Evolutionary conservation across 2,113 vertebrate species (phyloP), one percentile per base, ranked within the genome.

Genomic region (Petrocephalus zakoni): DNA sequence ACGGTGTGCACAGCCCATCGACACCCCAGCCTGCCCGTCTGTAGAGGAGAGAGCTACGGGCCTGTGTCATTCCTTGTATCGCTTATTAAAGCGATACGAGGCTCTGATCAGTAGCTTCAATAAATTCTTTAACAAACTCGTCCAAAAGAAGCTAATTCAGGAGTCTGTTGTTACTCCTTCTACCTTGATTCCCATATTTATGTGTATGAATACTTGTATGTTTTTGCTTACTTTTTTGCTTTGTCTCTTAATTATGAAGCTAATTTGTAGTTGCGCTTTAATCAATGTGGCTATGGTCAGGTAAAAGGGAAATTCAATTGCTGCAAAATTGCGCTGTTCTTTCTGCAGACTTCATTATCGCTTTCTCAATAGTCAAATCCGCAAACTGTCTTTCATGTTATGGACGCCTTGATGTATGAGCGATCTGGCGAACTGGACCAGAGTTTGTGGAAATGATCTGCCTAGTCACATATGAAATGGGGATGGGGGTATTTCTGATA

Each of bases 271-370:
- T 92, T 94, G 91, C 83, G 21, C 88, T 0, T 7, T 89, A 90
- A 94, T 95, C 93, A 89, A 93, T 94, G 93, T 93, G 92, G 93
- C 93, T 92, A 92, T 94, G 92, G 94, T 94, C 91, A 93, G 93
- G 93, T 94, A 93, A 94, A 93, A 93, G 92, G 92, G 94, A 93
- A 92, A 94, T 94, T 92, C 91, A 92, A 93, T 94, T 94, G 91
- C 94, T 92, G 93, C 94, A 92, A 92, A 94, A 94, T 93, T 93
- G 92, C 90, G 29, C 42, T 17, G 51, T 84, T 29, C 83, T 89
- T 87, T 78, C 83, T 55, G 89, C 17, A 83, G 47, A 49, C 72
- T 85, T 55, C 86, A 68, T 87, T 68, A 87, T 84, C 85, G 89
- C 86, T 88, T 87, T 84, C 89, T 72, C 56, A 68, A 47, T 89